Evolutionary conservation across 2,888 invertebrate genomes (phyloP).

Genomic region (Caenorhabditis sinica): DNA sequence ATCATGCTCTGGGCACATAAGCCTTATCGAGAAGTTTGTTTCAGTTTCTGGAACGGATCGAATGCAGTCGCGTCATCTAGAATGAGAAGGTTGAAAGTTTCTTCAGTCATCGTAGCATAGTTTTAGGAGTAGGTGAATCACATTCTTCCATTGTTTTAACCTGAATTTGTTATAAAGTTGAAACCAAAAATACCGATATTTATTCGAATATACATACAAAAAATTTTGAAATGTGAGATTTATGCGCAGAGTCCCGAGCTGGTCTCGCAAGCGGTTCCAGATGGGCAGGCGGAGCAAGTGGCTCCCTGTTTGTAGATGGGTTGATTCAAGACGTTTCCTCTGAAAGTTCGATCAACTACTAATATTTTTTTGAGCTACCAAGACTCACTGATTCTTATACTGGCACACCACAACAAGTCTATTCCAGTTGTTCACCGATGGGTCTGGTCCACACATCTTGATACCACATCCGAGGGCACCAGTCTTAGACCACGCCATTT

Average conservation of each 20-base stretch:
- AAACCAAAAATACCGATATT: not conserved
- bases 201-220: conserved; percentile 12
- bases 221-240: not conserved
- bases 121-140: no score
- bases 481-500: conserved; percentile 58
- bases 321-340: conserved; percentile 39
- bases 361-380: not conserved
- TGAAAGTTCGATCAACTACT: not conserved
- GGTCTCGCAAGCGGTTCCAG: conserved; percentile 30
- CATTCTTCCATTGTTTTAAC: no score
- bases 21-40: conserved; percentile 13
- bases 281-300: conserved; percentile 47
- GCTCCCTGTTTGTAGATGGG: conserved; percentile 39
- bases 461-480: conserved; percentile 56
- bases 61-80: not conserved
- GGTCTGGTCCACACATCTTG: conserved; percentile 12
- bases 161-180: not conserved
- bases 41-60: not conserved
- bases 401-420: not conserved
- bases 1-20: conserved; percentile 26
- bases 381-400: conserved; percentile 11
- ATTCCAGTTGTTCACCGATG: conserved; percentile 3
- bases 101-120: no score
- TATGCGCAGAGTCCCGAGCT: conserved; percentile 36
- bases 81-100: not conserved